A percentile compares a stretch with the other conserved stretches of the same genome.
Conservation (phyloP, 2,888 invertebrate genomes). For the Trichopoda pennipes region DNA sequence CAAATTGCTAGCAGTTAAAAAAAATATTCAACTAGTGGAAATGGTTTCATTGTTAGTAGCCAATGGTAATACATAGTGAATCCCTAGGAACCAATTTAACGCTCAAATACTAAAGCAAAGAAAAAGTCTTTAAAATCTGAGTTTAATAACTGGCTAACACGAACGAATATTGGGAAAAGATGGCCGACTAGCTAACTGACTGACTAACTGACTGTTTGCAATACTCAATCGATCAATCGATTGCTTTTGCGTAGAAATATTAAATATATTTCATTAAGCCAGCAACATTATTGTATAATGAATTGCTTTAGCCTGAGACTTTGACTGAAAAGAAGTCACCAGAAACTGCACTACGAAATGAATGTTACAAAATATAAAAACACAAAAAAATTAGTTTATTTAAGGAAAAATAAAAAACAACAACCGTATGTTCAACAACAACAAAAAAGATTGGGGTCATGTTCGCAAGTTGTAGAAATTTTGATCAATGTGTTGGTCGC, state of each 20-base stretch:
- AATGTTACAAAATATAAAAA: background rate
- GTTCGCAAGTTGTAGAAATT: slow-evolving; percentile 62
- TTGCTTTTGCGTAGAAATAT: slow-evolving; percentile 66
- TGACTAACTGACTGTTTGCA: slow-evolving; percentile 6
- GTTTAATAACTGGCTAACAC: background rate
- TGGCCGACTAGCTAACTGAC: background rate
- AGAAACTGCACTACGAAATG: slow-evolving; percentile 41
- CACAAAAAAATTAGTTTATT: slow-evolving; percentile 20
- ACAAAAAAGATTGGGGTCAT: slow-evolving; percentile 72
- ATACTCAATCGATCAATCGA: slow-evolving; percentile 59
- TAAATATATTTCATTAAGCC: slow-evolving; percentile 50
- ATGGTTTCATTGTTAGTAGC: slow-evolving; percentile 16
- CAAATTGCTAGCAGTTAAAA: background rate
- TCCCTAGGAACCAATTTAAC: slow-evolving; percentile 1
- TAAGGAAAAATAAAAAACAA: slow-evolving; percentile 46
- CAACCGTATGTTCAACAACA: slow-evolving; percentile 63
- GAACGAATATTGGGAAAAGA: background rate
- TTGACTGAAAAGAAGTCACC: slow-evolving; percentile 35
- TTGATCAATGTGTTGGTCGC: slow-evolving; percentile 23
- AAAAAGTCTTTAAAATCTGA: background rate
- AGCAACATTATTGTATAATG: slow-evolving; percentile 53
- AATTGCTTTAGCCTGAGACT: slow-evolving; percentile 55
- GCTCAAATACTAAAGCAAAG: background rate
- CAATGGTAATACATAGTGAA: slow-evolving; percentile 3
- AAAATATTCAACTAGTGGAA: background rate